Evolutionary conservation across 1,140 invertebrate species (phyloP).

Genomic region (Cherax quadricarinatus): DNA sequence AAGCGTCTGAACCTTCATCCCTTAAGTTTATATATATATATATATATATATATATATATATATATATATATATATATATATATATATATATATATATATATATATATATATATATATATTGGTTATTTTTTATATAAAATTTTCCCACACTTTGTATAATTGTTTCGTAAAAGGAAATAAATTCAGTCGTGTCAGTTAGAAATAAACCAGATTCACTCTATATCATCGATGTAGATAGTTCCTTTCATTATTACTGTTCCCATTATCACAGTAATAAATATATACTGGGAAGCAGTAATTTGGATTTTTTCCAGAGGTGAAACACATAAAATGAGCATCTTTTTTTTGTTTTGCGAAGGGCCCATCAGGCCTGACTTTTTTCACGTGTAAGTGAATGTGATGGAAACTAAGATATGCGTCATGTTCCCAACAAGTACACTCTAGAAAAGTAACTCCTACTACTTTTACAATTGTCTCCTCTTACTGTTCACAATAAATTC

Average conservation of each 20-base stretch:
- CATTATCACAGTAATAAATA: neutral
- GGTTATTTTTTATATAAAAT: neutral
- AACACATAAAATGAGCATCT: no score
- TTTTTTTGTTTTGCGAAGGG: no score
- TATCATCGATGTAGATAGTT: neutral
- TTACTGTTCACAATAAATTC: neutral
- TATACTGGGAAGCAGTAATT: no score
- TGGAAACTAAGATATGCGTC: neutral
- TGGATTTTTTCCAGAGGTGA: no score
- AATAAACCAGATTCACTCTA: neutral
- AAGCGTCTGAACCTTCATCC: no score
- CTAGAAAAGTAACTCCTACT: neutral
- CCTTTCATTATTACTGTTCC: neutral
- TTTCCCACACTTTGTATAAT: neutral
- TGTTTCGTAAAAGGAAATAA: neutral
- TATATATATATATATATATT: slow-evolving; percentile 39
- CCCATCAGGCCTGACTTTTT: no score
- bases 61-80: slow-evolving; percentile 26
- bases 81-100: slow-evolving; percentile 14
- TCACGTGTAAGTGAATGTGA: no score
- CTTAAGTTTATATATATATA: no score
- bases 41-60: slow-evolving; percentile 29
- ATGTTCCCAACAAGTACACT: neutral
- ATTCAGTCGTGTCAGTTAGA: neutral
- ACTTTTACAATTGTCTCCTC: neutral